A percentile compares a stretch with the other conserved stretches of the same genome.
Evolutionary conservation across 1,140 invertebrate species (phyloP).

Genomic region (Neodiprion pinetum): DNA sequence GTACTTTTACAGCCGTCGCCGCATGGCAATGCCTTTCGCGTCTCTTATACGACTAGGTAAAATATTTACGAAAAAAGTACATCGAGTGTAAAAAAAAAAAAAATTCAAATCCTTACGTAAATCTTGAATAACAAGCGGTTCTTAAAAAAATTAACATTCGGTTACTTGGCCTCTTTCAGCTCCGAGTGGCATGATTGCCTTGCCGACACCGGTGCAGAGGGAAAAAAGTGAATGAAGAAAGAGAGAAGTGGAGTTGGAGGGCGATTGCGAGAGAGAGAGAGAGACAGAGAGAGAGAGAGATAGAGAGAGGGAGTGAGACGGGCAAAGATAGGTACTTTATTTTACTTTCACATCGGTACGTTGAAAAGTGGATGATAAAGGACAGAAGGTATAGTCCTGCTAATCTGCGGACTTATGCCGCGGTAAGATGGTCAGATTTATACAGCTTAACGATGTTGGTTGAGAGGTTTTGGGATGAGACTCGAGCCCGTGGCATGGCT

Average conservation of each 20-base stretch:
- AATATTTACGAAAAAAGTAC: too few relatives aligned
- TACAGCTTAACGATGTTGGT: conserved; percentile 48
- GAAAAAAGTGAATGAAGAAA: too few relatives aligned
- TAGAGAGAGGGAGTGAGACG: too few relatives aligned
- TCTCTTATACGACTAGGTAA: too few relatives aligned
- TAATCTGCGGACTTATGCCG: conserved; percentile 61
- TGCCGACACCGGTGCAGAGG: too few relatives aligned
- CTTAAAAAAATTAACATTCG: background rate
- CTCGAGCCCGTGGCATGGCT: conserved; percentile 25
- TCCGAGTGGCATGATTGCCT: too few relatives aligned
- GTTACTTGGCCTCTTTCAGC: background rate
- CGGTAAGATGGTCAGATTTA: conserved; percentile 59
- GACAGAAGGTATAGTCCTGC: conserved; percentile 15
- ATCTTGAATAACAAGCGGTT: background rate
- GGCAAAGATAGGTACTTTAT: background rate
- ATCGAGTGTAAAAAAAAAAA: too few relatives aligned
- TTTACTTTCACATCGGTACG: background rate
- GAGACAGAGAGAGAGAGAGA: too few relatives aligned
- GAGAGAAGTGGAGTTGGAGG: too few relatives aligned
- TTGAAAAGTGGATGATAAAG: conserved; percentile 5
- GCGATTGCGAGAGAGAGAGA: too few relatives aligned
- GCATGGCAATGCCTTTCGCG: too few relatives aligned
- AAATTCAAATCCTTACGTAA: background rate
- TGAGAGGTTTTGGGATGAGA: background rate
- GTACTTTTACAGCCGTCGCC: too few relatives aligned